phyloP scores from a whole-genome alignment of 2,888 invertebrate species.

The Syrphus vitripennis region DNA sequence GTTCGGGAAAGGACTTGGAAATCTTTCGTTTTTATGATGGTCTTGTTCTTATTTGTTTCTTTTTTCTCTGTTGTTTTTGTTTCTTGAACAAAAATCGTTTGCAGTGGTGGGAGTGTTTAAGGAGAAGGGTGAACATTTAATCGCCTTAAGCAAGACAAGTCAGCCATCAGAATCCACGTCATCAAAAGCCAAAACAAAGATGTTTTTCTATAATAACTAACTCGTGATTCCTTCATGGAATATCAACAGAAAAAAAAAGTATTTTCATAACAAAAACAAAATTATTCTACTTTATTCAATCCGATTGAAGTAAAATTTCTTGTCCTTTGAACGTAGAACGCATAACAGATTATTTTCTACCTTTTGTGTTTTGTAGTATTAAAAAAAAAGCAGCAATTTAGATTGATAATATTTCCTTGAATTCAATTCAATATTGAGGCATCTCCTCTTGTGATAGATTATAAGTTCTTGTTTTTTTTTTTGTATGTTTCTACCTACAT shows the following conservation, averaged over 20 bases:
- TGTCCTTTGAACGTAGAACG: neutral
- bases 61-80: neutral
- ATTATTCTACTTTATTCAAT: neutral
- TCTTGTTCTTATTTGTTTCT: neutral
- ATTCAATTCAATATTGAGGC: neutral
- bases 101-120: neutral
- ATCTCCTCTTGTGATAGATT: neutral
- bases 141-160: conserved; percentile 19
- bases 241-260: neutral
- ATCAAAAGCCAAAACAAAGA: conserved; percentile 2
- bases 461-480: neutral
- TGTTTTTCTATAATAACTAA: neutral
- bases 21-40: neutral
- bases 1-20: conserved; percentile 1
- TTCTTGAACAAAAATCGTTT: neutral
- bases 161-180: neutral
- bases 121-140: conserved; percentile 2
- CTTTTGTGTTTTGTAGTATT: neutral
- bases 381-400: neutral
- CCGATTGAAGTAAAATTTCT: neutral
- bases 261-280: neutral
- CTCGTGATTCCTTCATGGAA: neutral
- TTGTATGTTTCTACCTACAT: too few species aligned
- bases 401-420: neutral
- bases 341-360: neutral